These are phyloP conservation scores for Crepidodera aurea DNA, from an alignment of 2,888 invertebrate genomes.

Conservation along the genomic window DNA sequence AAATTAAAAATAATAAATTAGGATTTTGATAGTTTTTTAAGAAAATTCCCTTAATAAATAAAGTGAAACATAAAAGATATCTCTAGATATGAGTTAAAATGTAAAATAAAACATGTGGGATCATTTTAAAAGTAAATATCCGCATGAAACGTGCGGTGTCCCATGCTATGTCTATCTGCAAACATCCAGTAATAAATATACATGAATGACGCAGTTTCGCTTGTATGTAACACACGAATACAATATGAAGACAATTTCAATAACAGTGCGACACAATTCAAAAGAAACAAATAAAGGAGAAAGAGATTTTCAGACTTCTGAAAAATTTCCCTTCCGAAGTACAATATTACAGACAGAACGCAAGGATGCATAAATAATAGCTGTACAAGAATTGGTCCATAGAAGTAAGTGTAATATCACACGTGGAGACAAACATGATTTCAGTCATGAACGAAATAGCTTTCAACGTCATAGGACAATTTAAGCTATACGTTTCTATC, in stretches of 20 bases:
- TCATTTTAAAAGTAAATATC: not conserved
- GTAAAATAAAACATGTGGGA: not conserved
- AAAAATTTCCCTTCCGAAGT: conserved; percentile 4
- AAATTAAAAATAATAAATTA: too few relatives aligned
- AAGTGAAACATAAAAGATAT: too few relatives aligned
- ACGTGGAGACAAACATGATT: not conserved
- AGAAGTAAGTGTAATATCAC: conserved; percentile 10
- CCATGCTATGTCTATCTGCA: not conserved
- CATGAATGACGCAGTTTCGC: conserved; percentile 17
- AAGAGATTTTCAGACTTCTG: conserved; percentile 26
- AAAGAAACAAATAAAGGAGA: conserved; percentile 28
- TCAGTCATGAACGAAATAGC: not conserved
- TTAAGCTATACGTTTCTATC: not conserved
- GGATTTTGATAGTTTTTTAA: too few relatives aligned
- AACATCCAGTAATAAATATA: conserved; percentile 15
- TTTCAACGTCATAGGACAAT: not conserved
- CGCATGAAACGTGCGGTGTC: conserved; percentile 4
- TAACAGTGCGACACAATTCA: conserved; percentile 22
- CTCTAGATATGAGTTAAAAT: not conserved
- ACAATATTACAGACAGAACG: conserved; percentile 17
- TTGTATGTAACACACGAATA: conserved; percentile 15
- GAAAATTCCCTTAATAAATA: too few relatives aligned
- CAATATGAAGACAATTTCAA: conserved; percentile 32
- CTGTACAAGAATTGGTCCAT: not conserved
- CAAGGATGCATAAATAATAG: conserved; percentile 15